Conservation (phyloP, 2,797 vertebrate genomes). For the Enoplosus armatus region DNA sequence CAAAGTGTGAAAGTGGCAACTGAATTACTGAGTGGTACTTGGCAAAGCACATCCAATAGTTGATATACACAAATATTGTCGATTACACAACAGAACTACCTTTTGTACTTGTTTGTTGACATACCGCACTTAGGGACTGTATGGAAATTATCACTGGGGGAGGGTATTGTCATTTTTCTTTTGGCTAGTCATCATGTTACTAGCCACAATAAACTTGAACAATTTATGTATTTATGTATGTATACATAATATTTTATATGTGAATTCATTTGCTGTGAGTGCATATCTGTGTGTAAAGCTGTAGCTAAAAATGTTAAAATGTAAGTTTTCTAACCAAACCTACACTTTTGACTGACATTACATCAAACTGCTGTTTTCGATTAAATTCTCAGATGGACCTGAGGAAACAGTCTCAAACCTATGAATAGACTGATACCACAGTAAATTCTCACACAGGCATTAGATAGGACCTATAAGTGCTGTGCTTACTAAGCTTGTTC, state of each 20-base stretch:
- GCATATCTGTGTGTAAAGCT: background rate
- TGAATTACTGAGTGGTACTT: conserved; percentile 4
- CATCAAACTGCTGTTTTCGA: conserved; percentile 23
- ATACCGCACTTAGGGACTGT: background rate
- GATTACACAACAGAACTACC: conserved; percentile 15
- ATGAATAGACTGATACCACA: conserved; percentile 53
- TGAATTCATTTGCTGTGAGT: background rate
- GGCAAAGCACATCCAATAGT: background rate
- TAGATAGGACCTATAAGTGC: conserved; percentile 54
- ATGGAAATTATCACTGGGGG: background rate
- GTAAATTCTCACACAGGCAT: conserved; percentile 47
- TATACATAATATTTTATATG: background rate
- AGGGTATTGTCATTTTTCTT: background rate
- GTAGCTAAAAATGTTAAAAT: background rate
- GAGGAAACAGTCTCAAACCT: conserved; percentile 36
- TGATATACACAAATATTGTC: conserved; percentile 2
- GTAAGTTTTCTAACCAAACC: conserved; percentile 10
- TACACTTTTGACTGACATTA: conserved; percentile 28
- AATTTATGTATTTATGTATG: no score
- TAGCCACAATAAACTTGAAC: background rate
- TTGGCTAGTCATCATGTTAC: background rate
- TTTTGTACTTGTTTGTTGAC: conserved; percentile 4
- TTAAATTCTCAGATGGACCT: conserved; percentile 28
- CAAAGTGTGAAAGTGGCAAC: conserved; percentile 8
- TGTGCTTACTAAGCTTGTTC: conserved; percentile 73